Percentiles rank a stretch among this genome's conserved stretches.
Evolutionary conservation across 2,113 vertebrate genomes (phyloP).

Genomic region (Amazona vittata): DNA sequence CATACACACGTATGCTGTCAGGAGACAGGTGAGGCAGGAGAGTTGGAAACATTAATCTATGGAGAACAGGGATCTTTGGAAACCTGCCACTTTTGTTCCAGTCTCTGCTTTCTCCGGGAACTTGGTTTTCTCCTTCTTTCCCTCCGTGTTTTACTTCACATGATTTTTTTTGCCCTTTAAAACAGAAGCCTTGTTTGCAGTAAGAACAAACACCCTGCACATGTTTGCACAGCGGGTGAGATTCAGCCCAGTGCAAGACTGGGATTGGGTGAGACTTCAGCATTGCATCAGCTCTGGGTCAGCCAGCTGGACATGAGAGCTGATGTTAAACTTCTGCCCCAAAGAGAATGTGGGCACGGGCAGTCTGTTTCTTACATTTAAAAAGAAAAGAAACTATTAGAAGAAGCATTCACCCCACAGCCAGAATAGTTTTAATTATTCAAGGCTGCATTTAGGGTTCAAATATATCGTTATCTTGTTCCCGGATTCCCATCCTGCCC

Average conservation of each 20-base stretch:
- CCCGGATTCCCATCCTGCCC: accelerated
- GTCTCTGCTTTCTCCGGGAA: not conserved
- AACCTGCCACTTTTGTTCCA: not conserved
- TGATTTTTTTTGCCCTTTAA: not conserved
- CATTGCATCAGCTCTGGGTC: accelerated
- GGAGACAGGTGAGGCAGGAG: not conserved
- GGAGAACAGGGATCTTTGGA: constrained; percentile 5
- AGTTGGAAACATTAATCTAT: not conserved
- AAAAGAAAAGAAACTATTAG: not conserved
- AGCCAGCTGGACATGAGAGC: accelerated
- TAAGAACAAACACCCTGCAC: not conserved
- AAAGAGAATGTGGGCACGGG: accelerated
- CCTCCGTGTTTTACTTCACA: not conserved
- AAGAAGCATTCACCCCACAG: not conserved
- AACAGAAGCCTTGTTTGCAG: not conserved
- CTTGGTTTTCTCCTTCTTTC: not conserved
- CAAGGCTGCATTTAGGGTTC: not conserved
- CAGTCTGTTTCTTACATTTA: not conserved
- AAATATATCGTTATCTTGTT: not conserved
- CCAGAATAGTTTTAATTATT: not conserved
- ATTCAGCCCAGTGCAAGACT: not conserved
- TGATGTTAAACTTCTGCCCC: not conserved
- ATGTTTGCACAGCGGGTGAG: not conserved
- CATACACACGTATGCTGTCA: not conserved
- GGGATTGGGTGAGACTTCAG: not conserved